Conservation (phyloP, 1,140 invertebrate genomes). For the Drosophila obscura region DNA sequence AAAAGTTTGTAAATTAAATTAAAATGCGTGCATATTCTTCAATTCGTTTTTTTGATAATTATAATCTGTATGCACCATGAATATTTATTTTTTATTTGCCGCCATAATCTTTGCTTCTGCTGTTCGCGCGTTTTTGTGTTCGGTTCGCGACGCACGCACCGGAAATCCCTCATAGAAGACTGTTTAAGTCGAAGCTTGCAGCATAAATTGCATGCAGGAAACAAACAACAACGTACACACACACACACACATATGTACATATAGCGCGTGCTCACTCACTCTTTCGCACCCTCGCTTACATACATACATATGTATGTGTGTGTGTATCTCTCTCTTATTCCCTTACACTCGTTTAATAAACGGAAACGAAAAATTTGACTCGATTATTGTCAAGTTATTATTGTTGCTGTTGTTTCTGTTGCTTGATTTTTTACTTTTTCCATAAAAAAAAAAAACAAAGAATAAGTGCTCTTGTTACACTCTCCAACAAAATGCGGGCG, state of each 20-base stretch:
- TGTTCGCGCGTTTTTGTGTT: conserved; percentile 20
- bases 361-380: conserved; percentile 81
- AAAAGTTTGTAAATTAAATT: too few species aligned
- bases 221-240: conserved; percentile 36
- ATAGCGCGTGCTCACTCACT: conserved; percentile 5
- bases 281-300: neutral
- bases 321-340: conserved; percentile 6
- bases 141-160: conserved; percentile 60
- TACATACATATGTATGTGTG: too few species aligned
- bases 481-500: conserved; percentile 54
- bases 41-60: too few species aligned
- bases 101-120: conserved; percentile 49
- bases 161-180: conserved; percentile 78
- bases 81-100: too few species aligned
- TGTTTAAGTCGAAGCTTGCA: conserved; percentile 49
- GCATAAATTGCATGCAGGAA: conserved; percentile 77
- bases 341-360: conserved; percentile 67
- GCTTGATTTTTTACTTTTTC: conserved; percentile 47
- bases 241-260: neutral
- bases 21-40: too few species aligned
- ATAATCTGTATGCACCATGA: too few species aligned
- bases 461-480: conserved; percentile 23
- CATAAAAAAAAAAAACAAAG: conserved; percentile 27
- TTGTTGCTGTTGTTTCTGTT: conserved; percentile 40
- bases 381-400: conserved; percentile 77